Evolutionary conservation across 2,113 vertebrate genomes (phyloP), one percentile per base, ranked within the genome.

Genomic region (Tragelaphus buxtoni): DNA sequence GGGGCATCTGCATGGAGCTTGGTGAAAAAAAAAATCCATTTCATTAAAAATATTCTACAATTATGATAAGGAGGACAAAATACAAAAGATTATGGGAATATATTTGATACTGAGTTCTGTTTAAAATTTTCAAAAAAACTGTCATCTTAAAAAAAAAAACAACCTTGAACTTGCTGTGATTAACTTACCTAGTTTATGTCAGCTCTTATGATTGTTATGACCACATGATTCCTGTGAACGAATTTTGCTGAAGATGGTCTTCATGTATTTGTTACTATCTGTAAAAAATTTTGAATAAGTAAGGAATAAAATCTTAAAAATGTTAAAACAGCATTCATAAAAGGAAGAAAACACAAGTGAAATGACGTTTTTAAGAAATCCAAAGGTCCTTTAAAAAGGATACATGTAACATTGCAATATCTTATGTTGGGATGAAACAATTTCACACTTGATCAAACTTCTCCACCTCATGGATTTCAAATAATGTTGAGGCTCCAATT

Each of bases 401-500:
- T 26, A 26, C 1, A 1, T 22, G 72, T 24, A 72, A 74, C 13
- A 3, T 8, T 24, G 47, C 18, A 11, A 20, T 26, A 30, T 72
- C 81, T 74, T 26, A 26, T 1, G 51, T 9, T n/a, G 3, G 0
- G 1, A 3, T 17, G 65, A 42, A 47, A 20, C 26, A n/a, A 5
- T 26, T 16, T n/a, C 51, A 18, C 28, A n/a, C 35, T 22, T 5
- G 18, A 26, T 11, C 1, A 13, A 24, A 35, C 56, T 58, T 82
- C 13, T 28, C 49, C 9, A 4, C 6, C 7, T 17, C 55, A 7
- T 2, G 14, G 16, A 0, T n/a, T 79, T 56, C 93, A 35, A 60
- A 10, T 1, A 53, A 14, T 0, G 22, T 2, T 12, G 16, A 8
- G 24, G n/a, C 24, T 49, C 51, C 5, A 1, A 2, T 12, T 6